A percentile compares a stretch with the other conserved stretches of the same genome.
phyloP scores from a whole-genome alignment of 2,113 vertebrate genomes.

The Grammomys dolichurus region DNA sequence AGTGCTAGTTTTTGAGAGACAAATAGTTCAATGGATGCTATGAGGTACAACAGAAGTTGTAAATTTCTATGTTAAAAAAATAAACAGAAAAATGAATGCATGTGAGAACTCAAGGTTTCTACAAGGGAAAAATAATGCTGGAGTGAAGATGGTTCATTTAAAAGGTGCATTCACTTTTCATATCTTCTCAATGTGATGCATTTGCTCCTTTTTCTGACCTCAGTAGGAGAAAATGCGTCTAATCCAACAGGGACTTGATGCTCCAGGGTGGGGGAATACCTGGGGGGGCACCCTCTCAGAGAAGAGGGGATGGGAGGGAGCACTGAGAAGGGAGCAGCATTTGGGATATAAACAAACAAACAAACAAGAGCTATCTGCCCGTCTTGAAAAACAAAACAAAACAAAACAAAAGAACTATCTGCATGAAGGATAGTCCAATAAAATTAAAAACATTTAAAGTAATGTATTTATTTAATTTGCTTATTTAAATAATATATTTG shows the following conservation, averaged over 20 bases:
- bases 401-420: neutral
- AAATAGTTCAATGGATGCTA: neutral
- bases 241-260: no score
- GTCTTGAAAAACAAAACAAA: no score
- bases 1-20: neutral
- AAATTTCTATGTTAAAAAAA: neutral
- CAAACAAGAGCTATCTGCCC: no score
- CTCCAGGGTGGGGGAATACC: no score
- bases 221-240: no score
- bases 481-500: neutral
- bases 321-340: no score
- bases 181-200: neutral
- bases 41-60: neutral
- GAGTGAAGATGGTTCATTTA: conserved; percentile 31
- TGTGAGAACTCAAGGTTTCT: neutral
- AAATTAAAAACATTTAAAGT: neutral
- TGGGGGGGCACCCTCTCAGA: no score
- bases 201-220: neutral
- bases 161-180: neutral
- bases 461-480: neutral
- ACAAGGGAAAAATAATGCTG: neutral
- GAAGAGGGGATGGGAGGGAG: no score
- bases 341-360: no score
- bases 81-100: neutral
- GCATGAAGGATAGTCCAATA: neutral